Base-by-base conservation (phyloP, 2,113 vertebrate genomes). In the Pyxicephalus adspersus region DNA sequence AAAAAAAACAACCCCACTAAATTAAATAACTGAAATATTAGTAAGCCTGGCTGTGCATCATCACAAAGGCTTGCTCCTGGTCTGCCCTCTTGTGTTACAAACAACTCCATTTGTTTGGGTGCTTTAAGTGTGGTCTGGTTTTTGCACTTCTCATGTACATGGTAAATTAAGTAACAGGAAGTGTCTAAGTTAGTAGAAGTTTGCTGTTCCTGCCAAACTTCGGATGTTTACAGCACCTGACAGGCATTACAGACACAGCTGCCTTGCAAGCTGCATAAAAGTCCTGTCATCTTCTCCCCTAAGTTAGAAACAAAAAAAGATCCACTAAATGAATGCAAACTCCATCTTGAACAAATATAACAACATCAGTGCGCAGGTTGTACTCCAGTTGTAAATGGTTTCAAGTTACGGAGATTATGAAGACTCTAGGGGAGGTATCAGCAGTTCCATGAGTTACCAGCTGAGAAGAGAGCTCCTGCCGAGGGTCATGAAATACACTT, bases 401-500 rank as follows among this genome's bases (percentile, higher is more conserved):
- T 89, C 89, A 83, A 91, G 92, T 91, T 92, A 88, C 86, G 88
- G 86, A 90, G 89, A 87, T 87, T 86, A 83, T 77, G 83, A 83
- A 66, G 89, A 87, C 88, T 91, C 87, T 78, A 82, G 71, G 86
- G 89, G 80, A 74, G 68, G 86, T 85, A 87, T 85, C 87, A 87
- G 87, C 83, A 86, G 87, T 86, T 85, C 84, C 80, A 87, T 91
- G 93, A 94, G 22, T 64, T 97, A 99, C 98, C 98, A 99, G 93
- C 97, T 99, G 90, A 99, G 95, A 88, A 99, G 95, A 89, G 97
- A 98, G 91, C 96, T 99, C 88, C 97, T 95, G 75, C 97, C 97
- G 86, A 99, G 91, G 75, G 98, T 99, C 98, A 99, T 99, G 88
- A 99, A 99, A 93, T 99, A 99, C 64, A 99, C 98, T 94, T 99